These are phyloP conservation scores for Drosophila tripunctata DNA, from an alignment of 2,888 invertebrate species.

Conservation along the genomic window DNA sequence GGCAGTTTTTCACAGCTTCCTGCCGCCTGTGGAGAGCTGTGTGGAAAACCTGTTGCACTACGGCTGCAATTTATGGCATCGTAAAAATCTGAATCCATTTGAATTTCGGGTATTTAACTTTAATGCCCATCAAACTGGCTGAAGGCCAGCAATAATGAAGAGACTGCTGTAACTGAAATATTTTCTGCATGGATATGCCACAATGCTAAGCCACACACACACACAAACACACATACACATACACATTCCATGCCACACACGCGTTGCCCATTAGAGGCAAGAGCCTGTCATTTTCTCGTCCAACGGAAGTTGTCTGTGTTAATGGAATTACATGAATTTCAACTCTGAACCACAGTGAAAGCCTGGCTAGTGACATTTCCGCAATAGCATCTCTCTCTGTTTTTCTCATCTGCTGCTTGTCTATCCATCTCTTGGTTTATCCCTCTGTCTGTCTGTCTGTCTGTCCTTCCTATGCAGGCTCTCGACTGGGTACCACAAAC, in stretches of 20 bases:
- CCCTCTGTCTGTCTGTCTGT: not conserved
- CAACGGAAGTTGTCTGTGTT: slow-evolving; percentile 76
- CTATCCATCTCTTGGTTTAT: no score
- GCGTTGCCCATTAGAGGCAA: slow-evolving; percentile 68
- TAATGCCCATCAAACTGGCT: slow-evolving; percentile 29
- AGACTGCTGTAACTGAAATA: slow-evolving; percentile 14
- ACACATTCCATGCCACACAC: slow-evolving; percentile 30
- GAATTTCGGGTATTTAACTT: slow-evolving; percentile 63
- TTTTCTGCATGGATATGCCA: slow-evolving; percentile 23
- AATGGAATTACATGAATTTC: slow-evolving; percentile 78
- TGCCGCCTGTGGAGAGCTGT: slow-evolving; percentile 4
- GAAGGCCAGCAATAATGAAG: slow-evolving; percentile 2
- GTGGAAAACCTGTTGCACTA: slow-evolving; percentile 59
- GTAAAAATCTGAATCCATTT: slow-evolving; percentile 57
- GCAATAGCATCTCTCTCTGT: slow-evolving; percentile 13
- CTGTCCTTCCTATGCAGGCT: not conserved
- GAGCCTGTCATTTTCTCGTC: slow-evolving; percentile 66
- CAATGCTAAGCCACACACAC: slow-evolving; percentile 27
- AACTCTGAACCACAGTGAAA: slow-evolving; percentile 67
- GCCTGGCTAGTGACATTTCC: slow-evolving; percentile 49
- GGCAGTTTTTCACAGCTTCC: slow-evolving; percentile 50
- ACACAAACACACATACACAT: not conserved
- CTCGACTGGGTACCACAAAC: slow-evolving; percentile 45
- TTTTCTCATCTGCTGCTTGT: not conserved
- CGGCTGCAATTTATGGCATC: slow-evolving; percentile 54